Evolutionary conservation across 1,140 invertebrate genomes (phyloP).

Genomic region (Panagrolaimus sp.): DNA sequence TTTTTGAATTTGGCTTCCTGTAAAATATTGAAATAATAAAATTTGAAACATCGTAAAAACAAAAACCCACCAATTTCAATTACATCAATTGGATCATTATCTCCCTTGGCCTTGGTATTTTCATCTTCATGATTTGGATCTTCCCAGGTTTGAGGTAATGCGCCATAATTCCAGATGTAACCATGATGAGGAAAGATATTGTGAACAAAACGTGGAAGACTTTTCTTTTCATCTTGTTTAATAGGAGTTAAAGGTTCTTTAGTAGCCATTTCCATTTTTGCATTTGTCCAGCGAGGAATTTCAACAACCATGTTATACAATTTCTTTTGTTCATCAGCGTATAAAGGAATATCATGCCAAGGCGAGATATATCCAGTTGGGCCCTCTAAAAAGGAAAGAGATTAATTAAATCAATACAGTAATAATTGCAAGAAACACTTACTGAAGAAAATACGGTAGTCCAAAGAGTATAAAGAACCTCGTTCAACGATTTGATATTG

Average conservation of each 20-base stretch:
- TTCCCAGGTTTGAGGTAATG: constrained; percentile 97
- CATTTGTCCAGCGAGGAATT: constrained; percentile 96
- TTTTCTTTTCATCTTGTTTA: constrained; percentile 97
- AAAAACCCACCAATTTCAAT: constrained; percentile 85
- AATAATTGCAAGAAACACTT: constrained; percentile 63
- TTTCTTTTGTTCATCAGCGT: constrained; percentile 72
- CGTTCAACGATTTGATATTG: constrained; percentile 64
- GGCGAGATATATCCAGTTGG: constrained; percentile 79
- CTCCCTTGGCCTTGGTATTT: constrained; percentile 84
- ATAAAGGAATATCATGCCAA: constrained; percentile 94
- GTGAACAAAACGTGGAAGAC: constrained; percentile 84
- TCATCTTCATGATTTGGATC: constrained; percentile 83
- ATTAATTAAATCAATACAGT: constrained; percentile 14
- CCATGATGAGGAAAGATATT: constrained; percentile 98
- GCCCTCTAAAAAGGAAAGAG: constrained; percentile 68
- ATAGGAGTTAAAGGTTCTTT: constrained; percentile 89
- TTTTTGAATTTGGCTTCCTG: constrained; percentile 32
- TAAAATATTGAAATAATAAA: no score
- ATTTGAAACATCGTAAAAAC: neutral
- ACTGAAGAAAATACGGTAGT: constrained; percentile 82
- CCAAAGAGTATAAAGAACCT: constrained; percentile 72
- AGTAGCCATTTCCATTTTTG: constrained; percentile 95
- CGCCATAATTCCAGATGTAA: constrained; percentile 99
- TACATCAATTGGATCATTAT: constrained; percentile 98
- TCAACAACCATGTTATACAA: constrained; percentile 95